Evolutionary conservation across 2,797 vertebrate species (phyloP).

Genomic region (Clarias laeviceps): DNA sequence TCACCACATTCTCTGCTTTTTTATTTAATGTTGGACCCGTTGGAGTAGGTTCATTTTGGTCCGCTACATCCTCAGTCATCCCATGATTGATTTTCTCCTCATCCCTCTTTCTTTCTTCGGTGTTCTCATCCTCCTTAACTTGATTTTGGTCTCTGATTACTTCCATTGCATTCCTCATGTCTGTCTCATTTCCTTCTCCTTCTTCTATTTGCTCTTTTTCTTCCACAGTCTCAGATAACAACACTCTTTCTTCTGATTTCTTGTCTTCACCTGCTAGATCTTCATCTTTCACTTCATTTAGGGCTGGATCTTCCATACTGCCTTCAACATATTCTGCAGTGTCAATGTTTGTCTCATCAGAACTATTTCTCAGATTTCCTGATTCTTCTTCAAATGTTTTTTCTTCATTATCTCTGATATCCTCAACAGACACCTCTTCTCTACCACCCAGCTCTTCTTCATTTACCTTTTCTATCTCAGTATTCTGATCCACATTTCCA

Average conservation of each 20-base stretch:
- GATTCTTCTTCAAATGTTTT: conserved; percentile 24
- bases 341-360: conserved; percentile 28
- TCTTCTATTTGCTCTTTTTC: conserved; percentile 8
- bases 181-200: conserved; percentile 2
- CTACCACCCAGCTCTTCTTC: not conserved
- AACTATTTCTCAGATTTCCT: not conserved
- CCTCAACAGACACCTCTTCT: conserved; percentile 8
- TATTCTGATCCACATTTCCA: not conserved
- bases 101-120: not conserved
- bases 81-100: conserved; percentile 15
- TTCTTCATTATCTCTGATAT: conserved; percentile 36
- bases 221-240: not conserved
- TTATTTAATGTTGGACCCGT: not conserved
- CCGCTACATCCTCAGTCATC: conserved; percentile 18
- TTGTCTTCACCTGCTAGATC: conserved; percentile 22
- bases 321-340: conserved; percentile 30
- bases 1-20: conserved; percentile 43
- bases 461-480: conserved; percentile 11
- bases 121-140: conserved; percentile 32
- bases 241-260: conserved; percentile 2
- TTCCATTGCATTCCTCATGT: not conserved
- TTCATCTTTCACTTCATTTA: conserved; percentile 24
- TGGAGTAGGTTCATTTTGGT: conserved; percentile 6
- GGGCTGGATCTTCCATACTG: conserved; percentile 29
- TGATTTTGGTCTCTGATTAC: not conserved